A percentile compares a stretch with the other conserved stretches of the same genome.
These are phyloP conservation scores for Paramormyrops kingsleyae DNA, from an alignment of 2,113 vertebrate species.

Conservation along the genomic window DNA sequence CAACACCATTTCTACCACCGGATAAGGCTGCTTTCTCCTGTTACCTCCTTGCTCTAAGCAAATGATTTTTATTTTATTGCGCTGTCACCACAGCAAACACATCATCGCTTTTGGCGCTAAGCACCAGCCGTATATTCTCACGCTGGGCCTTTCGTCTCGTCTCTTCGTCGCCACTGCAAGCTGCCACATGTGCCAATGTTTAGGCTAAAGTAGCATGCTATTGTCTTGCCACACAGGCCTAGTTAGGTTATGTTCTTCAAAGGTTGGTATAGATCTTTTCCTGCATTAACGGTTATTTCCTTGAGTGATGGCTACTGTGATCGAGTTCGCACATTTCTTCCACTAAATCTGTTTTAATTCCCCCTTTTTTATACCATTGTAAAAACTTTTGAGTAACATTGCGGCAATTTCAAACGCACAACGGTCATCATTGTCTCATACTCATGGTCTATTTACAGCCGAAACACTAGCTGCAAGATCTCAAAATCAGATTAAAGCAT, in stretches of 20 bases:
- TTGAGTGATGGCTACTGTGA: neutral
- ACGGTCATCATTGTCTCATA: neutral
- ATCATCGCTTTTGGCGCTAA: neutral
- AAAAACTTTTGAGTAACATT: neutral
- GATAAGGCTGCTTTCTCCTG: constrained; percentile 20
- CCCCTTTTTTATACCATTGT: neutral
- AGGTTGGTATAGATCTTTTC: neutral
- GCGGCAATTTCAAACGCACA: neutral
- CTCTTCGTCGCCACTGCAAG: neutral
- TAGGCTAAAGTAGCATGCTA: neutral
- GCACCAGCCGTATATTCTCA: neutral
- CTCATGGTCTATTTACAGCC: neutral
- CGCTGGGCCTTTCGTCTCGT: neutral
- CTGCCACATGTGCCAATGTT: neutral
- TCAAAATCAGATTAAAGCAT: neutral
- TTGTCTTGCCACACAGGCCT: neutral
- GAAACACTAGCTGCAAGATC: neutral
- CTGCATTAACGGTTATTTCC: neutral
- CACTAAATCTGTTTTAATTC: neutral
- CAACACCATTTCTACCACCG: constrained; percentile 47
- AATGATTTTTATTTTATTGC: constrained; percentile 20
- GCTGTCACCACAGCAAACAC: neutral
- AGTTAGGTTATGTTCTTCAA: neutral
- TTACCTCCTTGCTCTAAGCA: constrained; percentile 13
- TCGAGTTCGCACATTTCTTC: neutral